These are phyloP conservation scores for Formica selysi DNA, from an alignment of 1,140 invertebrate genomes.

Conservation along the genomic window DNA sequence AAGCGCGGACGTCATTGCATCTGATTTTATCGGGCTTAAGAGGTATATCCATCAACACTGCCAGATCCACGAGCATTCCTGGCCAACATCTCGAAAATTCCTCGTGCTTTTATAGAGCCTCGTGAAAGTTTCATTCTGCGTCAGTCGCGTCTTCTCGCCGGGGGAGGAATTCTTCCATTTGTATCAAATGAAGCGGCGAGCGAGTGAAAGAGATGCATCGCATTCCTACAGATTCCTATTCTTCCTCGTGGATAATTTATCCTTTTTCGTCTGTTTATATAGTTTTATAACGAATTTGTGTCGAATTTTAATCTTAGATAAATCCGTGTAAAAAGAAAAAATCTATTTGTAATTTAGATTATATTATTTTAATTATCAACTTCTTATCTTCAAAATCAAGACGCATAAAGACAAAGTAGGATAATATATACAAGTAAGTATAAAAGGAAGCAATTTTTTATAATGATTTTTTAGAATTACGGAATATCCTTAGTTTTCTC, in stretches of 20 bases:
- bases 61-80: conserved; percentile 31
- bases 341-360: neutral
- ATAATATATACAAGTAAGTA: neutral
- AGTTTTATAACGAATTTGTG: neutral
- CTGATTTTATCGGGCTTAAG: conserved; percentile 52
- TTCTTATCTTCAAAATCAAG: neutral
- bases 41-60: conserved; percentile 45
- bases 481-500: neutral
- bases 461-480: neutral
- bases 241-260: neutral
- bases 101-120: conserved; percentile 33
- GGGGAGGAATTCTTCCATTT: conserved; percentile 39
- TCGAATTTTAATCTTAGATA: neutral
- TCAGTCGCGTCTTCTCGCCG: conserved; percentile 18
- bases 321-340: neutral
- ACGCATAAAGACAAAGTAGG: neutral
- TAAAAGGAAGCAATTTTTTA: neutral
- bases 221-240: conserved; percentile 5
- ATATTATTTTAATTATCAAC: neutral
- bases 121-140: conserved; percentile 53
- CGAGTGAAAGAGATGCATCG: conserved; percentile 26
- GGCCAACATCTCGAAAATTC: conserved; percentile 38
- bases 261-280: neutral
- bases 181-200: conserved; percentile 53
- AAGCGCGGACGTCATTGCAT: conserved; percentile 49